phyloP scores from a whole-genome alignment of 2,113 vertebrate genomes.

The Tyrannus savana region DNA sequence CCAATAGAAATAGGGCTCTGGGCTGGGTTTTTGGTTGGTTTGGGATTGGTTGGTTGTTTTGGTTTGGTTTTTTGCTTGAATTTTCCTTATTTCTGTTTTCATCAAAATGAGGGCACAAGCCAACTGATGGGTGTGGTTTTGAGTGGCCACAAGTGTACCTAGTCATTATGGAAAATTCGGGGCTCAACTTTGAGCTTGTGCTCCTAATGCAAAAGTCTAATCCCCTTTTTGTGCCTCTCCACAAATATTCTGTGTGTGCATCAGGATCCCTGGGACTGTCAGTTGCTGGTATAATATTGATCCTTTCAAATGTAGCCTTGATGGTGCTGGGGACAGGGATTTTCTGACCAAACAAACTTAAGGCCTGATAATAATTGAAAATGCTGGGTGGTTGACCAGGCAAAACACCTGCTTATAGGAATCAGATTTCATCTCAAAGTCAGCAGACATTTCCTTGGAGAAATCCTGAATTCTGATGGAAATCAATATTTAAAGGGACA shows the following conservation, averaged over 20 bases:
- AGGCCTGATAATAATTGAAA: constrained; percentile 16
- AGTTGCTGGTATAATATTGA: neutral
- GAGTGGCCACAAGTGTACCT: neutral
- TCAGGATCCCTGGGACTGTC: neutral
- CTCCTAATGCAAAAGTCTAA: neutral
- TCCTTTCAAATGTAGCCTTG: constrained; percentile 7
- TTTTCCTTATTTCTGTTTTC: neutral
- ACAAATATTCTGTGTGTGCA: neutral
- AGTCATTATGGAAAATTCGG: neutral
- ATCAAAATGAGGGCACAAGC: neutral
- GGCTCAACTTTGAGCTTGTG: neutral
- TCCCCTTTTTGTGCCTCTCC: neutral
- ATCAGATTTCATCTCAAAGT: neutral
- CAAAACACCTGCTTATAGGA: neutral
- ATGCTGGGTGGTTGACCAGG: neutral
- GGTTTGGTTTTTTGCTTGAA: neutral
- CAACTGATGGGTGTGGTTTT: neutral
- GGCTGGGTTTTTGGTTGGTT: neutral
- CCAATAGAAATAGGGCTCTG: neutral
- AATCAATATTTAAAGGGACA: constrained; percentile 1
- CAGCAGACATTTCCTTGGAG: neutral
- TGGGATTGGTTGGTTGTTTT: neutral
- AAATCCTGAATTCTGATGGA: neutral
- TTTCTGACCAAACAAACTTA: constrained; percentile 38
- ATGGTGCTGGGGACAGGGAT: constrained; percentile 4